Percentiles rank a stretch among this genome's conserved stretches.
Evolutionary conservation across 2,797 vertebrate genomes (phyloP).

Genomic region (Alouatta caraya): DNA sequence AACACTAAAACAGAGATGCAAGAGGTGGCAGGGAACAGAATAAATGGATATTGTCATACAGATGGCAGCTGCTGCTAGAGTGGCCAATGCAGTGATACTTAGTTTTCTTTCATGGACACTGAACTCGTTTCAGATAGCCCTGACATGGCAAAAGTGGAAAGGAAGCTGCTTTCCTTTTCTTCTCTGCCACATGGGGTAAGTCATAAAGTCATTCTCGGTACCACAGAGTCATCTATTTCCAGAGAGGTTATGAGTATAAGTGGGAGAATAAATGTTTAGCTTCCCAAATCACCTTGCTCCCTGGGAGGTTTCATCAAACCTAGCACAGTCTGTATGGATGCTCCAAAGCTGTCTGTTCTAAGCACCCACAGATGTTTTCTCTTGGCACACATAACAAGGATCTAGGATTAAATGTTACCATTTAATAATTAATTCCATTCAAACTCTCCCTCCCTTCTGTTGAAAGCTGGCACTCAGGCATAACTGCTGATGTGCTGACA

Average conservation of each 20-base stretch:
- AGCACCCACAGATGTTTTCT: conserved; percentile 52
- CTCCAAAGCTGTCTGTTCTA: neutral
- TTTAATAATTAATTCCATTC: conserved; percentile 74
- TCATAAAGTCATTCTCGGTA: neutral
- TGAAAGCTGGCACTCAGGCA: neutral
- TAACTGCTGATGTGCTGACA: conserved; percentile 12
- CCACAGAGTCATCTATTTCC: conserved; percentile 5
- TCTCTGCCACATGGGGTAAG: neutral
- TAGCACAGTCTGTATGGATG: conserved; percentile 28
- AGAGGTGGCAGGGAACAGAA: neutral
- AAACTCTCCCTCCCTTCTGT: conserved; percentile 31
- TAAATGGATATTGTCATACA: neutral
- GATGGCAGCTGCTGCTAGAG: accelerated
- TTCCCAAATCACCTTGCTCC: conserved; percentile 60
- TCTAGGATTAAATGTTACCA: conserved; percentile 70
- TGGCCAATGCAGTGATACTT: accelerated
- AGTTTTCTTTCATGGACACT: neutral
- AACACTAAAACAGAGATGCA: neutral
- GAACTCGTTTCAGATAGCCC: neutral
- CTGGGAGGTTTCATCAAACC: conserved; percentile 60
- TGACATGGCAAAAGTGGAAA: neutral
- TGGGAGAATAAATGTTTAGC: neutral
- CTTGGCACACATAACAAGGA: conserved; percentile 55
- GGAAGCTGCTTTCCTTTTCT: neutral
- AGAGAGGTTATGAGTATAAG: conserved; percentile 57